A percentile compares a stretch with the other conserved stretches of the same genome.
phyloP scores from a whole-genome alignment of 92 coral and sea anemone species.

The Meandrina meandrites region DNA sequence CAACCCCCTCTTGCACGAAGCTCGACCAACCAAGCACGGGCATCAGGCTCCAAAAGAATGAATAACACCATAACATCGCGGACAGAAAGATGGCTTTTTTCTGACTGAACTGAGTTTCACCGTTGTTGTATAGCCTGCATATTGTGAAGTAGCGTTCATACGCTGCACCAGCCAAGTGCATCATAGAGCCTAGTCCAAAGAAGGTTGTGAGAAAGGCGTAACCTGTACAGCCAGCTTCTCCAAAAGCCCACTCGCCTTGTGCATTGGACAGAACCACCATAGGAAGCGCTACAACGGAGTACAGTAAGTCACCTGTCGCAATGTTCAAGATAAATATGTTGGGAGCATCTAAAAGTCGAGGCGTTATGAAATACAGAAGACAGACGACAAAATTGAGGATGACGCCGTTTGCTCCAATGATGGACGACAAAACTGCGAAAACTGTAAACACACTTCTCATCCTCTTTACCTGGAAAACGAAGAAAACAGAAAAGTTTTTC shows the following conservation, averaged over 20 bases:
- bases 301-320: slow-evolving; percentile 22
- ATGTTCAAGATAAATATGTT: slow-evolving; percentile 42
- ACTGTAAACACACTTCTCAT: neutral
- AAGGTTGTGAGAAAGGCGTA: slow-evolving; percentile 38
- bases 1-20: slow-evolving; percentile 33
- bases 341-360: slow-evolving; percentile 32
- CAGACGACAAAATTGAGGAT: slow-evolving; percentile 36
- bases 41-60: slow-evolving; percentile 40
- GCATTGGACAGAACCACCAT: slow-evolving; percentile 10
- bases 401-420: slow-evolving; percentile 23
- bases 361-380: slow-evolving; percentile 1
- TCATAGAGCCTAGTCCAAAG: slow-evolving; percentile 30
- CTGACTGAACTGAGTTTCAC: slow-evolving; percentile 5
- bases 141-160: slow-evolving; percentile 45
- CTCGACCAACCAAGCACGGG: slow-evolving; percentile 47
- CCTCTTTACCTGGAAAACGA: slow-evolving; percentile 6
- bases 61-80: slow-evolving; percentile 14
- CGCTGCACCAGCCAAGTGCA: slow-evolving; percentile 23
- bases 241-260: slow-evolving; percentile 39
- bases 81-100: slow-evolving; percentile 19
- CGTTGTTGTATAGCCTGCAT: slow-evolving; percentile 7
- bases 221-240: slow-evolving; percentile 27
- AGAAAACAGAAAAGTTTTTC: neutral
- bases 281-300: slow-evolving; percentile 20
- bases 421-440: slow-evolving; percentile 6